Base-by-base conservation (phyloP, 2,888 invertebrate species). In the Philhelius pedissequus region DNA sequence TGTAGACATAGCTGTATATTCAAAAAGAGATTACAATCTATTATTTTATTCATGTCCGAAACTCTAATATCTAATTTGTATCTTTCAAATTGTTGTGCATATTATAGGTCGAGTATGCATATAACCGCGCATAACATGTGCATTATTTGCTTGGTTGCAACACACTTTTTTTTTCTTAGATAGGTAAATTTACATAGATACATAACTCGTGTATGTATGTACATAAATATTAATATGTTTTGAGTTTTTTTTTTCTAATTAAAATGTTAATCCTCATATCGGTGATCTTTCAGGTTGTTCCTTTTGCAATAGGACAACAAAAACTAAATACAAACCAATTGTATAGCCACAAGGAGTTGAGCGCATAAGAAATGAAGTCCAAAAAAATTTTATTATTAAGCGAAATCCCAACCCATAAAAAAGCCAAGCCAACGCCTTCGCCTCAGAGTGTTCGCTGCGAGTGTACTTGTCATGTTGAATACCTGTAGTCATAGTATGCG, bases 61-160 rank as follows among this genome's bases (percentile, higher is more conserved):
- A 80, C 80, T 84, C 84, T 84, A 80, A 84, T 84, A 84, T 84
- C 80, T 80, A 84, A 84, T 84, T 84, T 84, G 80, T 84, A 84
- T 84, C 84, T 80, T 27, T 38, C 54, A 50, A 75, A 84, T 71
- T 64, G 75, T 71, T 71, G 66, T 84, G 84, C 80, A 71, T 79
- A 84, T n/a, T n/a, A n/a, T n/a, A n/a, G n/a, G n/a, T n/a, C n/a
- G n/a, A n/a, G n/a, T 80, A 71, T 79, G 80, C 80, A n/a, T n/a
- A n/a, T n/a, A n/a, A n/a, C n/a, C n/a, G 80, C 75, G 71, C 83
- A 22, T 45, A 80, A 75, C 75, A 84, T 79, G 83, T 84, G 75
- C 83, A 83, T 56, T 54, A 43, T 62, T 43, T 35, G 9, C 27
- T 62, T 45, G 20, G 43, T 77, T 82, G 81, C 81, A 81, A 76